A percentile compares a stretch with the other conserved stretches of the same genome.
These are phyloP conservation scores for Physocephala rufipes DNA, from an alignment of 2,888 invertebrate species.

Conservation along the genomic window DNA sequence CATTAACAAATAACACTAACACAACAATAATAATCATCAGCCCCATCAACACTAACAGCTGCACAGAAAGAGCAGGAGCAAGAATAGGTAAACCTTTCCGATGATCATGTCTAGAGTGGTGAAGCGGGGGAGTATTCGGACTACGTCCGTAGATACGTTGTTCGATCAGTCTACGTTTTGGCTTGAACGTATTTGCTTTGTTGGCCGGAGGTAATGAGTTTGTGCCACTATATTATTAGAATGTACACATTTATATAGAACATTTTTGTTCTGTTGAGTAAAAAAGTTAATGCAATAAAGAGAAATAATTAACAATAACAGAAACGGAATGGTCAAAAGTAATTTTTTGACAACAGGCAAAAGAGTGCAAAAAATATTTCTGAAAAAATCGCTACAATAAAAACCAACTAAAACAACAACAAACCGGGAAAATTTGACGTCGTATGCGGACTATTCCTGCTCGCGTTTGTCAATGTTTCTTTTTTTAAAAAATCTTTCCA, in stretches of 20 bases:
- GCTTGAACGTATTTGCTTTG: conserved; percentile 58
- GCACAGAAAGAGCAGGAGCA: no score
- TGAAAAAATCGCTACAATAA: no score
- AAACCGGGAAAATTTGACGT: conserved; percentile 1
- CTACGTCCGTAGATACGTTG: background rate
- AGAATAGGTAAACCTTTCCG: background rate
- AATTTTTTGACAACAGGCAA: conserved; percentile 24
- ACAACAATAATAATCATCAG: no score
- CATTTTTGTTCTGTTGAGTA: background rate
- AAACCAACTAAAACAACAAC: background rate
- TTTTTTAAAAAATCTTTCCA: background rate
- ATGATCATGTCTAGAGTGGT: background rate
- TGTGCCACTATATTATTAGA: background rate
- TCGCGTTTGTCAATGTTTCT: background rate
- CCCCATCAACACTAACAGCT: no score
- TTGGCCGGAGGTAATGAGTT: conserved; percentile 47
- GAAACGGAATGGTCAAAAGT: no score
- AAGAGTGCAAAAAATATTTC: background rate
- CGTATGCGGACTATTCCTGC: background rate
- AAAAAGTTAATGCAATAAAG: conserved; percentile 6
- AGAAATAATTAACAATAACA: background rate
- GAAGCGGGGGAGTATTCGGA: no score
- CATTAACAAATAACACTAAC: conserved; percentile 4
- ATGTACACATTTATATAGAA: no score
- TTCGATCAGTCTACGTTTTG: conserved; percentile 58